phyloP scores from a whole-genome alignment of 2,888 invertebrate genomes.

The Encarsia formosa region DNA sequence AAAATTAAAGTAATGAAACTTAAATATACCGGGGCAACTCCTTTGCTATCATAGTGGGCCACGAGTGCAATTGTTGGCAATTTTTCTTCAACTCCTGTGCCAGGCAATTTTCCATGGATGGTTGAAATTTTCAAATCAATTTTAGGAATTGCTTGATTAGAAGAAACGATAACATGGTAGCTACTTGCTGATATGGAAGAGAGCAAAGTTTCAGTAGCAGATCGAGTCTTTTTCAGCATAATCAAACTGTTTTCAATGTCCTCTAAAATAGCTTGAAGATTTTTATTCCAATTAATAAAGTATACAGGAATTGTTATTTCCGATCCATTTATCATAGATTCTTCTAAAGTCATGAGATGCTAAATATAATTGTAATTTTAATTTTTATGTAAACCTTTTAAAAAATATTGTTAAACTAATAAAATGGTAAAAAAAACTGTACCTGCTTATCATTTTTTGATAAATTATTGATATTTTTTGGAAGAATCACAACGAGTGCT shows the following conservation, averaged over 20 bases:
- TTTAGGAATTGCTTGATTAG: conserved; percentile 66
- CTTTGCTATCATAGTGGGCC: conserved; percentile 90
- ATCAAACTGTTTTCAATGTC: conserved; percentile 70
- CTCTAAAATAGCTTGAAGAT: conserved; percentile 69
- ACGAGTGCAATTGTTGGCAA: conserved; percentile 85
- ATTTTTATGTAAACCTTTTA: conserved; percentile 1
- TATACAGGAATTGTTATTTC: conserved; percentile 83
- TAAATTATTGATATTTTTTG: conserved; percentile 65
- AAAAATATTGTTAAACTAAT: not conserved
- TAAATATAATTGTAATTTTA: conserved; percentile 42
- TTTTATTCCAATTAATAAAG: conserved; percentile 72
- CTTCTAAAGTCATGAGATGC: conserved; percentile 75
- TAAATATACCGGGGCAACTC: conserved; percentile 75
- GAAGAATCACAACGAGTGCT: conserved; percentile 79
- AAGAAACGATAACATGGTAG: conserved; percentile 84
- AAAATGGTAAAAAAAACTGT: conserved; percentile 21
- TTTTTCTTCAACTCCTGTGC: conserved; percentile 66
- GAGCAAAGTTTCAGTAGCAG: conserved; percentile 78
- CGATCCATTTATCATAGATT: conserved; percentile 72
- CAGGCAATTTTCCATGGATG: conserved; percentile 78
- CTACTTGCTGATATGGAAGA: conserved; percentile 90
- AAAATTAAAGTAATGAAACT: not conserved
- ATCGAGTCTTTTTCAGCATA: conserved; percentile 67
- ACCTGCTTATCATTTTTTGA: conserved; percentile 69
- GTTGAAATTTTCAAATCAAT: conserved; percentile 82